Evolutionary conservation across 1,140 invertebrate species (phyloP).

Genomic region (Drosophila dunni): DNA sequence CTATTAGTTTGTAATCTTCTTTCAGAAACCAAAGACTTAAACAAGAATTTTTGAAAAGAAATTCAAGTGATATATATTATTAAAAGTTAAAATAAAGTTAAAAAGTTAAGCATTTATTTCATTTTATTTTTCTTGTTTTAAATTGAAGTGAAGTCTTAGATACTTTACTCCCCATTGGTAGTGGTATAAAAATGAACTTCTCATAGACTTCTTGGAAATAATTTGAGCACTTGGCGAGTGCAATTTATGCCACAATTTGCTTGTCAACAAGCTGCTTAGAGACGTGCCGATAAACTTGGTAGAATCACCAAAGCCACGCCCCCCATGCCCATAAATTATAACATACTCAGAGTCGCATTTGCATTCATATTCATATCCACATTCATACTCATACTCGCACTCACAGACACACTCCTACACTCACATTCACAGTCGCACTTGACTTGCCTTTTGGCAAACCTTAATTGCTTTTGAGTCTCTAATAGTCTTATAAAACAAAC

Average conservation of each 20-base stretch:
- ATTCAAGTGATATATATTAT: no score
- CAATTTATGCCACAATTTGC: slow-evolving; percentile 49
- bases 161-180: no score
- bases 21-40: no score
- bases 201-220: slow-evolving; percentile 14
- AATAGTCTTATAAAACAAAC: slow-evolving; percentile 62
- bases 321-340: slow-evolving; percentile 48
- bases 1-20: no score
- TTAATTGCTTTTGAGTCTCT: slow-evolving; percentile 58
- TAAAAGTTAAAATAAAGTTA: no score
- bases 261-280: slow-evolving; percentile 60
- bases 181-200: slow-evolving; percentile 42
- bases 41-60: no score
- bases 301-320: slow-evolving; percentile 1
- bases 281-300: slow-evolving; percentile 43
- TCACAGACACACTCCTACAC: background rate
- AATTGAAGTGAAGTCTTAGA: no score
- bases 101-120: no score
- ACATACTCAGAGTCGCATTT: slow-evolving; percentile 18
- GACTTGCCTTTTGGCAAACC: slow-evolving; percentile 47
- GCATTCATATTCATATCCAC: no score
- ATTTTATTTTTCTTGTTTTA: no score
- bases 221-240: slow-evolving; percentile 15
- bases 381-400: slow-evolving; percentile 1
- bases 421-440: background rate